phyloP scores from a whole-genome alignment of 2,797 vertebrate genomes.

The Poecilia picta region DNA sequence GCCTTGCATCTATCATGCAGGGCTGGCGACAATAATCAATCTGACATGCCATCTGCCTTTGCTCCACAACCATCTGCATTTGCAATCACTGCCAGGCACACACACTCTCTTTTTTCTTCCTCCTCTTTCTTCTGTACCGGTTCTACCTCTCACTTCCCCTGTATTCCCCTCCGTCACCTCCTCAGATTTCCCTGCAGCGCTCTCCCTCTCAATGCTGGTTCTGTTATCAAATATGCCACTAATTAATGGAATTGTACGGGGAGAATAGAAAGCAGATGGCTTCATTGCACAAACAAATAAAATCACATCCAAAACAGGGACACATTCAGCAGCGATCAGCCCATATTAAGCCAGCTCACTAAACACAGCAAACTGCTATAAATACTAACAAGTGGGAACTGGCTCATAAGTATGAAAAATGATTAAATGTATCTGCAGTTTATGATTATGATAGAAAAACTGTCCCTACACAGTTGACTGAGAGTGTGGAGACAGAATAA shows the following conservation, averaged over 20 bases:
- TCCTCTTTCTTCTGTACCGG: conserved; percentile 6
- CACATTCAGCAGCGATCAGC: conserved; percentile 62
- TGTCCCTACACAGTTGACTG: conserved; percentile 17
- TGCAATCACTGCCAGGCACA: conserved; percentile 61
- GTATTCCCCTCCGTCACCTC: conserved; percentile 29
- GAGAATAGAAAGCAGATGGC: conserved; percentile 81
- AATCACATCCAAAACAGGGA: conserved; percentile 67
- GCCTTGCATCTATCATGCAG: conserved; percentile 67
- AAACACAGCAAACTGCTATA: conserved; percentile 50
- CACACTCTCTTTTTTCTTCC: conserved; percentile 32
- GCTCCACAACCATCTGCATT: conserved; percentile 81
- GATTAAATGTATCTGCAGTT: conserved; percentile 35
- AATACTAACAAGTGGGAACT: conserved; percentile 24
- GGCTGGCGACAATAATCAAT: conserved; percentile 76
- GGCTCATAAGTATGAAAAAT: conserved; percentile 30
- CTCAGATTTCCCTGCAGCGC: conserved; percentile 47
- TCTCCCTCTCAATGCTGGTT: conserved; percentile 68
- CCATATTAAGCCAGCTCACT: conserved; percentile 51
- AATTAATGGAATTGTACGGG: conserved; percentile 80
- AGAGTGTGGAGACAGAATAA: conserved; percentile 2
- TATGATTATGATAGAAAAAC: conserved; percentile 35
- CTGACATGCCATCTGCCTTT: conserved; percentile 80
- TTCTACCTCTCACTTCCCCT: conserved; percentile 11
- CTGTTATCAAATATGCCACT: conserved; percentile 75
- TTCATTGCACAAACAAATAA: conserved; percentile 77